Evolutionary conservation across 30 jellyfish, hydroid and myxozoan genomes (phyloP).

Genomic region (Hydractinia symbiolongicarpus): DNA sequence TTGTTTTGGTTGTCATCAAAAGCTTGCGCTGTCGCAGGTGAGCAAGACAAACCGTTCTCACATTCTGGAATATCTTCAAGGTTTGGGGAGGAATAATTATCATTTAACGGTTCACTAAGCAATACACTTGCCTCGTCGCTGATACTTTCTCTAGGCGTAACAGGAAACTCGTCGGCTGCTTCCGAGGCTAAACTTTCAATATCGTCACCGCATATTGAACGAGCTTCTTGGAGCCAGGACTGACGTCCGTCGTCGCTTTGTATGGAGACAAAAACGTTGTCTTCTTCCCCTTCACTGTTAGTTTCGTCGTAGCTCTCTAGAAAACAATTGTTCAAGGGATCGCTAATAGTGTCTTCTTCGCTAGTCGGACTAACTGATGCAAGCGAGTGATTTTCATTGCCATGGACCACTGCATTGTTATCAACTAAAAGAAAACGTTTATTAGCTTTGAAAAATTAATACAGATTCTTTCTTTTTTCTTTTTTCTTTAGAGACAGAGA

Average conservation of each 20-base stretch:
- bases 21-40: background rate
- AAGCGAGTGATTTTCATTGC: too few relatives aligned
- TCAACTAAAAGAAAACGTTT: too few relatives aligned
- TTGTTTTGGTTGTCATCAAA: background rate
- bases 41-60: background rate
- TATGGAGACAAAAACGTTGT: constrained; percentile 44
- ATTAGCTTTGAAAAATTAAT: too few relatives aligned
- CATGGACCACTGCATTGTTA: too few relatives aligned
- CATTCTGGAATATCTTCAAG: constrained; percentile 3
- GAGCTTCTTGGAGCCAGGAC: constrained; percentile 73
- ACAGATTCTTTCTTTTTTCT: too few relatives aligned
- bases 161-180: constrained; percentile 51
- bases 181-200: constrained; percentile 88
- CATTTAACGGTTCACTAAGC: constrained; percentile 26
- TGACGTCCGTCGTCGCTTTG: constrained; percentile 23
- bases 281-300: constrained; percentile 31
- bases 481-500: too few relatives aligned
- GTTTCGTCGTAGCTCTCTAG: background rate
- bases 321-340: too few relatives aligned
- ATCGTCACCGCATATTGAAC: constrained; percentile 95
- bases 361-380: too few relatives aligned
- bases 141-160: constrained; percentile 9
- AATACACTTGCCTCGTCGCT: constrained; percentile 9
- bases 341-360: too few relatives aligned
- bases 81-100: background rate